phyloP scores from a whole-genome alignment of 2,797 vertebrate species.

The Gadopsis marmoratus region DNA sequence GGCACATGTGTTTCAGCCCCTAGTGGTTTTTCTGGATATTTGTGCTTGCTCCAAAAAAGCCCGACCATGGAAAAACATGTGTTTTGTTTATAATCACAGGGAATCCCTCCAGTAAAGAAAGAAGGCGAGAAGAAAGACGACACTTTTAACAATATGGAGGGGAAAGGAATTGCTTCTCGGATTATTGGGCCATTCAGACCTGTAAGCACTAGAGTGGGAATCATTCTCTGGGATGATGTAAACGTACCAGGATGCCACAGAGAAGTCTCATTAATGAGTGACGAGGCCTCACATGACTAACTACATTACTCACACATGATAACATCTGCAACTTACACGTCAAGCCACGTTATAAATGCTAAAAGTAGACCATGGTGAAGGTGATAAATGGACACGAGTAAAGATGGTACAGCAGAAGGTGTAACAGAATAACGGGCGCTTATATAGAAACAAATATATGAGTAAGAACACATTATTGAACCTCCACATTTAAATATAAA shows the following conservation, averaged over 20 bases:
- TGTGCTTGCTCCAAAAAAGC: background rate
- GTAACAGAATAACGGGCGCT: background rate
- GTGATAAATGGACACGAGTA: background rate
- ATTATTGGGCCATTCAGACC: constrained; percentile 97
- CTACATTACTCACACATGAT: background rate
- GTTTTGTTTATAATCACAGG: constrained; percentile 62
- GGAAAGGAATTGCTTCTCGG: constrained; percentile 94
- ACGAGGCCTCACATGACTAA: constrained; percentile 24
- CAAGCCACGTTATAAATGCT: background rate
- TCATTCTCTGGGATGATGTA: background rate
- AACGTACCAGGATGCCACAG: background rate
- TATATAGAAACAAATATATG: background rate
- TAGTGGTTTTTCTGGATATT: background rate
- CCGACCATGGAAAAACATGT: background rate
- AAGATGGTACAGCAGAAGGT: background rate
- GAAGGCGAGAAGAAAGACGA: constrained; percentile 91
- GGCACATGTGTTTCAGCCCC: background rate
- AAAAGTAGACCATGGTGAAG: background rate
- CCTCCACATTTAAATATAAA: background rate
- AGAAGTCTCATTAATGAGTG: constrained; percentile 9
- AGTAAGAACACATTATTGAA: background rate
- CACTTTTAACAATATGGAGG: constrained; percentile 82
- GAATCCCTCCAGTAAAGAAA: constrained; percentile 88
- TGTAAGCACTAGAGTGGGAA: constrained; percentile 78
- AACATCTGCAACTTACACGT: background rate